Evolutionary conservation across 2,888 invertebrate species (phyloP).

Genomic region (Phalera bucephala): DNA sequence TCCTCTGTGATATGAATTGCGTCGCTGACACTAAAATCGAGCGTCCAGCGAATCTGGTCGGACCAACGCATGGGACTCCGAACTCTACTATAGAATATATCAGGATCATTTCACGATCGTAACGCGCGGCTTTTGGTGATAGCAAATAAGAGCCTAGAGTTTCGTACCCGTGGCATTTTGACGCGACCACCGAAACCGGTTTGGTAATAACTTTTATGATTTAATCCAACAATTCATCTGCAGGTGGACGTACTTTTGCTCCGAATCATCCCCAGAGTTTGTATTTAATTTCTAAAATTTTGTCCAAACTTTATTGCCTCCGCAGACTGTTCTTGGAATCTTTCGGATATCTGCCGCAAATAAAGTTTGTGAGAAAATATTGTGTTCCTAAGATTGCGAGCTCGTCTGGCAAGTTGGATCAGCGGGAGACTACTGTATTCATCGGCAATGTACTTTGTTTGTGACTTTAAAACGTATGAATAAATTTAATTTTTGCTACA

Average conservation of each 20-base stretch:
- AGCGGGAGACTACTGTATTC: not conserved
- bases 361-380: slow-evolving; percentile 50
- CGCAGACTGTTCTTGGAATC: slow-evolving; percentile 51
- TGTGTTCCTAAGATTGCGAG: slow-evolving; percentile 40
- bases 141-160: too few relatives aligned
- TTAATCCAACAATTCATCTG: slow-evolving; percentile 27
- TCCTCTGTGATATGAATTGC: too few relatives aligned
- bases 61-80: too few relatives aligned
- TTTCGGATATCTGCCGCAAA: slow-evolving; percentile 44
- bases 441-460: not conserved
- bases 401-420: not conserved
- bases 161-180: too few relatives aligned
- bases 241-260: slow-evolving; percentile 48
- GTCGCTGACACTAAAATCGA: too few relatives aligned
- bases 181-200: too few relatives aligned
- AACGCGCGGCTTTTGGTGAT: too few relatives aligned
- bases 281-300: slow-evolving; percentile 50
- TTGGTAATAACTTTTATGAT: slow-evolving; percentile 37
- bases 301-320: slow-evolving; percentile 50
- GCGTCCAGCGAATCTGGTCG: too few relatives aligned
- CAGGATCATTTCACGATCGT: too few relatives aligned
- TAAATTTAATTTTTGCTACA: not conserved
- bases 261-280: slow-evolving; percentile 31
- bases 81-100: too few relatives aligned
- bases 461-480: not conserved